Percentiles rank a stretch among this genome's conserved stretches.
These are phyloP conservation scores for Eurytoma adleriae DNA, from an alignment of 2,888 invertebrate species.

Conservation along the genomic window DNA sequence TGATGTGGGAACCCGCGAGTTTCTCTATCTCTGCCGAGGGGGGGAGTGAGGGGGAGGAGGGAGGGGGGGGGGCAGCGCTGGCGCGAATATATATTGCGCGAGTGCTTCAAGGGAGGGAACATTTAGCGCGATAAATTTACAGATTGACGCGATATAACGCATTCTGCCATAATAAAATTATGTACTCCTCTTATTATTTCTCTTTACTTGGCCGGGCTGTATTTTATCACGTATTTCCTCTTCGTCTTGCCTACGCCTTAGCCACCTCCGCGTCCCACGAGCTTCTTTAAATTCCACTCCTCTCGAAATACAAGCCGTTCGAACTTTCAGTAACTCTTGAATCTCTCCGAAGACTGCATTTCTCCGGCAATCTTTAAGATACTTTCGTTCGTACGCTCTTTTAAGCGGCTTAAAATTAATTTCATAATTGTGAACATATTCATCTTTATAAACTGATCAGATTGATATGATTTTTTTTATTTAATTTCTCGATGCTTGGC, in stretches of 20 bases:
- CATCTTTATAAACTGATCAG: too few species aligned
- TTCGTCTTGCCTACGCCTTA: background rate
- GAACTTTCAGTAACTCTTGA: constrained; percentile 48
- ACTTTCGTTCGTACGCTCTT: too few species aligned
- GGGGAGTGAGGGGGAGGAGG: background rate
- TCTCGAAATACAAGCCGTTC: constrained; percentile 37
- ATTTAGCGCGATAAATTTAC: constrained; percentile 62
- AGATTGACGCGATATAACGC: constrained; percentile 64
- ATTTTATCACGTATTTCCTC: constrained; percentile 44
- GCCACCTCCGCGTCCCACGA: constrained; percentile 12
- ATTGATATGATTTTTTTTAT: too few species aligned
- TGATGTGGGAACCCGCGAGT: constrained; percentile 55
- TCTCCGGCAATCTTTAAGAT: background rate
- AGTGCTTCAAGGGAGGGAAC: constrained; percentile 39
- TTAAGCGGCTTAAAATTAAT: too few species aligned
- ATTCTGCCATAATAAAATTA: constrained; percentile 60
- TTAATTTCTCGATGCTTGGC: too few species aligned
- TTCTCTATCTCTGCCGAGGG: constrained; percentile 25
- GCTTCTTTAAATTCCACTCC: constrained; percentile 37
- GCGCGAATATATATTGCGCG: constrained; percentile 51
- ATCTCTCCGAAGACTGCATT: background rate
- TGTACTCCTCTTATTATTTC: constrained; percentile 43
- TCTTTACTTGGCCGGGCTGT: constrained; percentile 17
- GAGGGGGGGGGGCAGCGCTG: background rate
- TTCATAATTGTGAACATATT: too few species aligned